Conservation (phyloP, 2,797 vertebrate species). For the Scarus forsteni region DNA sequence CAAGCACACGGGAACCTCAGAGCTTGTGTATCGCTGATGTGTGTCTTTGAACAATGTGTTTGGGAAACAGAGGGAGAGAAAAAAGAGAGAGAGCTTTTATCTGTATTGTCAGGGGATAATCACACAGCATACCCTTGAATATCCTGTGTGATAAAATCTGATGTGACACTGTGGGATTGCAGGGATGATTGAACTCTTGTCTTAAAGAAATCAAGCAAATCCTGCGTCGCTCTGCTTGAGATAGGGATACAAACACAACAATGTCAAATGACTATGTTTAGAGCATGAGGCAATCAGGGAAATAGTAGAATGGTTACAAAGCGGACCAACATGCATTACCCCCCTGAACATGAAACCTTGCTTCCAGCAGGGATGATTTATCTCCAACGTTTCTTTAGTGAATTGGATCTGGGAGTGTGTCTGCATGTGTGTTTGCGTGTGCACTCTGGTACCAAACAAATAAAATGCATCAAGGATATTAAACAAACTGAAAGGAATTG, state of each 20-base stretch:
- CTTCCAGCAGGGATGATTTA: slow-evolving; percentile 43
- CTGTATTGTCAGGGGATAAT: slow-evolving; percentile 75
- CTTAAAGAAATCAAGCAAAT: slow-evolving; percentile 80
- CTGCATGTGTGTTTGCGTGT: neutral
- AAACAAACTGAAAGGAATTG: slow-evolving; percentile 41
- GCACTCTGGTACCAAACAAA: slow-evolving; percentile 41
- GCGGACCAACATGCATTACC: slow-evolving; percentile 43
- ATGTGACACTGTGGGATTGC: slow-evolving; percentile 71
- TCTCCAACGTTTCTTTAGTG: slow-evolving; percentile 46
- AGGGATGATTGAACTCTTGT: slow-evolving; percentile 75
- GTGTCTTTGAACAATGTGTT: slow-evolving; percentile 64
- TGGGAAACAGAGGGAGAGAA: slow-evolving; percentile 41
- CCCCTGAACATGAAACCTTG: slow-evolving; percentile 42
- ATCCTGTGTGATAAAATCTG: slow-evolving; percentile 74
- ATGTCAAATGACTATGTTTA: slow-evolving; percentile 67
- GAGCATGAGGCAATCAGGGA: slow-evolving; percentile 61
- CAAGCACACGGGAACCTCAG: slow-evolving; percentile 34
- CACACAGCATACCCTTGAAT: slow-evolving; percentile 74
- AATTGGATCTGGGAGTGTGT: slow-evolving; percentile 35
- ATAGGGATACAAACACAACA: slow-evolving; percentile 57
- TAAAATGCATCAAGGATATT: slow-evolving; percentile 41
- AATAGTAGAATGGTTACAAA: slow-evolving; percentile 48
- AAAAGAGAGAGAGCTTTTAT: slow-evolving; percentile 62
- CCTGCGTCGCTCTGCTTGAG: slow-evolving; percentile 53
- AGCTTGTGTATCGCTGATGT: slow-evolving; percentile 37